Conservation (phyloP, 2,888 invertebrate species). For the Thelaira solivaga region DNA sequence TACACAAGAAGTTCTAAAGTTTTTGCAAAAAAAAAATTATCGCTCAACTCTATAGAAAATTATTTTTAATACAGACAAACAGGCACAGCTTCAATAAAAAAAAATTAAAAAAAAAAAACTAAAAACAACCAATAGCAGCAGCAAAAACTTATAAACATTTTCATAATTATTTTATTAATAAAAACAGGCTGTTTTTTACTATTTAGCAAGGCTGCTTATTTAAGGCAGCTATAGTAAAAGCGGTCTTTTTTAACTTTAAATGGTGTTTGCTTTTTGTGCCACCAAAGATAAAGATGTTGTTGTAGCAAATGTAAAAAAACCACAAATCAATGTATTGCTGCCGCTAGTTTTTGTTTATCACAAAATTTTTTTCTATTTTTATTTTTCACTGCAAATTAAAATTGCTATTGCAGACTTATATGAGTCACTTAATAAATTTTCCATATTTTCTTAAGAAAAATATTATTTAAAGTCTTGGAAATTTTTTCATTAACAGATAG, state of each 20-base stretch:
- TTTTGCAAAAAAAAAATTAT: constrained; percentile 4
- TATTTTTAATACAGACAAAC: too few relatives aligned
- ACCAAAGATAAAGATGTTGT: constrained; percentile 27
- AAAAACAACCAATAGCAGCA: too few relatives aligned
- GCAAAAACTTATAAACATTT: constrained; percentile 15
- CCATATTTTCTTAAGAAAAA: too few relatives aligned
- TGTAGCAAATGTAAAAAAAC: neutral
- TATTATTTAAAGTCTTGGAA: too few relatives aligned
- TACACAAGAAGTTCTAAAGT: too few relatives aligned
- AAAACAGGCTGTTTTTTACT: neutral
- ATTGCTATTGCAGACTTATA: constrained; percentile 46
- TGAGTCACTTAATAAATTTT: too few relatives aligned
- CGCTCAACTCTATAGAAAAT: too few relatives aligned
- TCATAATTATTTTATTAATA: constrained; percentile 13
- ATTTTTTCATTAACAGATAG: too few relatives aligned
- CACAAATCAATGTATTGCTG: neutral
- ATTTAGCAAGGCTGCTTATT: neutral
- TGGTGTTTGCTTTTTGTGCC: neutral
- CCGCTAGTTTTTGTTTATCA: neutral
- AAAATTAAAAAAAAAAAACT: too few relatives aligned
- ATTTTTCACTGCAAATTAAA: constrained; percentile 20
- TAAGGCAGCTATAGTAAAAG: constrained; percentile 11
- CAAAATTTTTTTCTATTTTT: neutral
- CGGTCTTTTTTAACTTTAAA: constrained; percentile 19
- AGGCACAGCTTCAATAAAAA: neutral